These are phyloP conservation scores for Lepidocyrtoides sp. DNA, from an alignment of 2,888 invertebrate species.

Conservation along the genomic window DNA sequence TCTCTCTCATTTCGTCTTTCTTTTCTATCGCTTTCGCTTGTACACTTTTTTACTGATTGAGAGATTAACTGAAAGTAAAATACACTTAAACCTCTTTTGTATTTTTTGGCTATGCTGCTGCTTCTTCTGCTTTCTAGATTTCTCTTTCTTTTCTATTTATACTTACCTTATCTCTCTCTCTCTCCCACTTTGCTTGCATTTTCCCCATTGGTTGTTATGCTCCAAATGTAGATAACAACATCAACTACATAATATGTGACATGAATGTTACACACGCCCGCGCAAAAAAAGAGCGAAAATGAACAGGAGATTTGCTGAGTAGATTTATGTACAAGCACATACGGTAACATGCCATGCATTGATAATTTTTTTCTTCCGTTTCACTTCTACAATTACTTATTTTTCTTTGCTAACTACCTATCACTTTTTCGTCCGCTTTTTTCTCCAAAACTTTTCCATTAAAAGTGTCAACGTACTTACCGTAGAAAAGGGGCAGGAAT, in stretches of 20 bases:
- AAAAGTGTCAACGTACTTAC: not conserved
- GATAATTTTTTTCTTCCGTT: conserved; percentile 15
- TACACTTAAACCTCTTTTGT: conserved; percentile 60
- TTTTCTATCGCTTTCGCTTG: not conserved
- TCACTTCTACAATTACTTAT: conserved; percentile 13
- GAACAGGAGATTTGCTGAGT: not conserved
- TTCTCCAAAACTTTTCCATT: conserved; percentile 33
- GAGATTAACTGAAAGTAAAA: conserved; percentile 63
- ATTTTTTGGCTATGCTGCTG: conserved; percentile 36
- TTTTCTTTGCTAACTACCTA: not conserved
- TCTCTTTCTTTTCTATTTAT: not conserved
- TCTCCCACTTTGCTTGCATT: conserved; percentile 16
- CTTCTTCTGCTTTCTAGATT: too few species aligned
- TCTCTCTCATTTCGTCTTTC: not conserved
- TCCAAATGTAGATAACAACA: conserved; percentile 30
- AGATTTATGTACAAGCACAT: not conserved
- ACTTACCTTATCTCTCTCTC: conserved; percentile 9
- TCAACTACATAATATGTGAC: conserved; percentile 42
- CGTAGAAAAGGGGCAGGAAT: too few species aligned
- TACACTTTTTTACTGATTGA: conserved; percentile 56
- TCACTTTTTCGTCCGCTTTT: not conserved
- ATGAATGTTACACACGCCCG: not conserved
- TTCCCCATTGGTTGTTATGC: not conserved
- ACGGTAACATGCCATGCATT: not conserved
- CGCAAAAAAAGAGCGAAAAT: not conserved